Evolutionary conservation across 2,888 invertebrate species (phyloP).

Genomic region (Tromatobia lineatoria): DNA sequence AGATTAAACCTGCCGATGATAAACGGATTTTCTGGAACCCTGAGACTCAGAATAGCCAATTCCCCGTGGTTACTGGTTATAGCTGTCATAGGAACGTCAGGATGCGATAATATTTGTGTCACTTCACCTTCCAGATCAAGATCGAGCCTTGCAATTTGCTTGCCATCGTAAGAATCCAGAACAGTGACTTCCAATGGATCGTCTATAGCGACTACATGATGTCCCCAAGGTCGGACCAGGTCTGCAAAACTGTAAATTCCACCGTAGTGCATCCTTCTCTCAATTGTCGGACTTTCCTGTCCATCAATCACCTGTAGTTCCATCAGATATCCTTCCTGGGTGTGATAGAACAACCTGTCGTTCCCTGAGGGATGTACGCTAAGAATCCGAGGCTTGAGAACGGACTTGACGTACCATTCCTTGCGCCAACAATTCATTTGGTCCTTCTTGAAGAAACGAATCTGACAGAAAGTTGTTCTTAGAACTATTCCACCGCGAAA

Average conservation of each 20-base stretch:
- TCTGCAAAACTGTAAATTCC: slow-evolving; percentile 74
- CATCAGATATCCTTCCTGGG: slow-evolving; percentile 79
- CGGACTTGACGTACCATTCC: slow-evolving; percentile 75
- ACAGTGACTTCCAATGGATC: slow-evolving; percentile 71
- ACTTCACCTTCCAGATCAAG: slow-evolving; percentile 73
- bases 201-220: slow-evolving; percentile 76
- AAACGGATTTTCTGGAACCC: slow-evolving; percentile 71
- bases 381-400: slow-evolving; percentile 73
- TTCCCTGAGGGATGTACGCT: slow-evolving; percentile 72
- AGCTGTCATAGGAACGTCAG: slow-evolving; percentile 77
- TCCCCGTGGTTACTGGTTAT: slow-evolving; percentile 76
- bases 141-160: slow-evolving; percentile 69
- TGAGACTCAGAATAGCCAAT: slow-evolving; percentile 74
- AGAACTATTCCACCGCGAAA: slow-evolving; percentile 78
- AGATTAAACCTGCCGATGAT: slow-evolving; percentile 72
- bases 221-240: slow-evolving; percentile 80
- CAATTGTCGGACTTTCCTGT: slow-evolving; percentile 48
- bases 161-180: slow-evolving; percentile 75
- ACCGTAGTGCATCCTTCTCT: slow-evolving; percentile 71
- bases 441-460: slow-evolving; percentile 76
- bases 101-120: slow-evolving; percentile 74
- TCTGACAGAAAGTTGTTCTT: slow-evolving; percentile 81
- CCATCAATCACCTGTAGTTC: slow-evolving; percentile 72
- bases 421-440: slow-evolving; percentile 73
- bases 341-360: slow-evolving; percentile 77